Percentiles rank a stretch among this genome's conserved stretches.
These are phyloP conservation scores for Drosophila sturtevanti DNA, from an alignment of 1,140 invertebrate species.

Conservation along the genomic window DNA sequence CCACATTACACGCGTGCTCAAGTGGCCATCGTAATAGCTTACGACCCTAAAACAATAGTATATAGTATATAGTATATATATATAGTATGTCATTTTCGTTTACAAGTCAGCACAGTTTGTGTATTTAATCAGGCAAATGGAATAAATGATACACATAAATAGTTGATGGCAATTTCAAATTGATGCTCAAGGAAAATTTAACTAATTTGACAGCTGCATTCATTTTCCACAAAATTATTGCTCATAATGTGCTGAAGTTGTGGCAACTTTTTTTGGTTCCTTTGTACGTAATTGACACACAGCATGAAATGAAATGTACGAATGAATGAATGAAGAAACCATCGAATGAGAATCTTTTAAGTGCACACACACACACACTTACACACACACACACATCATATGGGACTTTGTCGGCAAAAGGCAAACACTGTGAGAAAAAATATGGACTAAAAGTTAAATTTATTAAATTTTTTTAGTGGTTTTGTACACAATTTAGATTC, in stretches of 20 bases:
- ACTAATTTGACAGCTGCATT: conserved; percentile 5
- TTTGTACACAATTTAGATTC: too few species aligned
- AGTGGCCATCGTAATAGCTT: conserved; percentile 37
- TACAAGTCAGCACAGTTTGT: conserved; percentile 51
- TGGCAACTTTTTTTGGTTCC: not conserved
- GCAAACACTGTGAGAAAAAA: not conserved
- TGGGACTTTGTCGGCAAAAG: not conserved
- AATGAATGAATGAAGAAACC: not conserved
- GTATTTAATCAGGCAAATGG: not conserved
- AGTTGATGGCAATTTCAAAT: not conserved
- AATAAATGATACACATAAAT: not conserved
- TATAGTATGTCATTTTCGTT: conserved; percentile 27
- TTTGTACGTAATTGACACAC: conserved; percentile 45
- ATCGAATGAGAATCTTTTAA: not conserved
- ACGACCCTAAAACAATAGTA: conserved; percentile 8
- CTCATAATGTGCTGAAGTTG: not conserved
- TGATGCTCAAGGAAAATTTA: conserved; percentile 20
- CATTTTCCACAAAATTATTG: not conserved
- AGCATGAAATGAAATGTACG: not conserved
- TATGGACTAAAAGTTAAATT: too few species aligned
- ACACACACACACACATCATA: not conserved
- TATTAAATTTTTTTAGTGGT: too few species aligned
- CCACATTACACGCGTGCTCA: conserved; percentile 57
- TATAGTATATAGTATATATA: conserved; percentile 9
- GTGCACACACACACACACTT: not conserved